phyloP scores from a whole-genome alignment of 2,888 invertebrate genomes.

The Prenolepis imparis region DNA sequence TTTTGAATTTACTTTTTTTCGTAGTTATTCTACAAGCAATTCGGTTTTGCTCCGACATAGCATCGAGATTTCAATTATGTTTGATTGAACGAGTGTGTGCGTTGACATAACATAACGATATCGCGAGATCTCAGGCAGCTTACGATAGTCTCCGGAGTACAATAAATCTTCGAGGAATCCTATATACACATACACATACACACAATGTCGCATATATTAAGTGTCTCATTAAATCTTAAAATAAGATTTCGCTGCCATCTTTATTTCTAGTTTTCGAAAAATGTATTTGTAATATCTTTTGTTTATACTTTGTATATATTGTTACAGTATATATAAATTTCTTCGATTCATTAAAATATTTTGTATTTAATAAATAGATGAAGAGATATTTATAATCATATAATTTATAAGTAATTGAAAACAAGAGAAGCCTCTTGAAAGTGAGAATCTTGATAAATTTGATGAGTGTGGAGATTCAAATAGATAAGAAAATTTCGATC shows the following conservation, averaged over 20 bases:
- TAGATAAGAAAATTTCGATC: background rate
- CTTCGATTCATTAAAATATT: background rate
- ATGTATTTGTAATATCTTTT: background rate
- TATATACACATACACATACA: background rate
- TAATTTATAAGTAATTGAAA: background rate
- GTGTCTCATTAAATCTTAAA: background rate
- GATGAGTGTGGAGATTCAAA: background rate
- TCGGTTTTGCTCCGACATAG: background rate
- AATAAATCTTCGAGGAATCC: background rate
- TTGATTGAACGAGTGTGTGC: background rate
- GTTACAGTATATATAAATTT: background rate
- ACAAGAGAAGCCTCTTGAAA: background rate
- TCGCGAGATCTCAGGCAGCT: background rate
- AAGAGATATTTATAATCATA: background rate
- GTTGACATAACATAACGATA: background rate
- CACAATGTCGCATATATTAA: background rate
- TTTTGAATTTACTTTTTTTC: background rate
- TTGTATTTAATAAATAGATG: background rate
- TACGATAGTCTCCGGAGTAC: background rate
- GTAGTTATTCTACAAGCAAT: background rate
- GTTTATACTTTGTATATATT: background rate
- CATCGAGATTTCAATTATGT: background rate
- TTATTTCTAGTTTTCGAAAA: background rate
- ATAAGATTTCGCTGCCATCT: background rate
- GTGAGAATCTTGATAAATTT: background rate